Evolutionary conservation across 2,888 invertebrate species (phyloP).

Genomic region (Esperia sulphurella): DNA sequence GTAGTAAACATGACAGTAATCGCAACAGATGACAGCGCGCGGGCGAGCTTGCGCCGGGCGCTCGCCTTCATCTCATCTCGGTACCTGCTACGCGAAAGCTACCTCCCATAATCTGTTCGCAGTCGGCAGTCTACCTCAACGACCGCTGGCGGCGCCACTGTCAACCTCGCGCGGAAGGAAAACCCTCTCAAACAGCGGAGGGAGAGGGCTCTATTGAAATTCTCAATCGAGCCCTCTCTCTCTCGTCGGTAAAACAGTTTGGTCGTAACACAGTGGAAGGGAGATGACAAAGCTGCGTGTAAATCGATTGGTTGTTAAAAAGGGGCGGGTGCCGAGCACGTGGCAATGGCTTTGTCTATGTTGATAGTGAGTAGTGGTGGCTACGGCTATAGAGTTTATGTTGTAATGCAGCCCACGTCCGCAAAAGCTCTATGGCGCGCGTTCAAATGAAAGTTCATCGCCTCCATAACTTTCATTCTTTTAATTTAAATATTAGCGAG

Average conservation of each 20-base stretch:
- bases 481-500: slow-evolving; percentile 10
- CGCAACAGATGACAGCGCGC: slow-evolving; percentile 76
- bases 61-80: slow-evolving; percentile 64
- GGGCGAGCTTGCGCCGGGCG: slow-evolving; percentile 67
- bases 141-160: slow-evolving; percentile 54
- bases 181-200: slow-evolving; percentile 18
- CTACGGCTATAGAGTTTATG: slow-evolving; percentile 42
- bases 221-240: slow-evolving; percentile 38
- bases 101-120: not conserved
- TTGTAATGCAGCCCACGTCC: slow-evolving; percentile 45
- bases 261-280: slow-evolving; percentile 30
- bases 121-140: slow-evolving; percentile 8
- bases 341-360: slow-evolving; percentile 51
- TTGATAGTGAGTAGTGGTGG: slow-evolving; percentile 28
- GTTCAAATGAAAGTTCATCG: slow-evolving; percentile 35
- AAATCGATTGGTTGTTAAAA: slow-evolving; percentile 71
- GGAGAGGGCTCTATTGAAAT: slow-evolving; percentile 3
- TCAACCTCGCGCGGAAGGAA: slow-evolving; percentile 25
- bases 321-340: slow-evolving; percentile 72
- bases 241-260: slow-evolving; percentile 64
- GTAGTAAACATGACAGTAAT: slow-evolving; percentile 76
- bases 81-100: slow-evolving; percentile 15
- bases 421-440: slow-evolving; percentile 36
- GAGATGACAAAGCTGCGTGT: slow-evolving; percentile 50
- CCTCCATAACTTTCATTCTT: slow-evolving; percentile 20